Base-by-base conservation (phyloP, 1,140 invertebrate genomes). In the Pogonomyrmex californicus region DNA sequence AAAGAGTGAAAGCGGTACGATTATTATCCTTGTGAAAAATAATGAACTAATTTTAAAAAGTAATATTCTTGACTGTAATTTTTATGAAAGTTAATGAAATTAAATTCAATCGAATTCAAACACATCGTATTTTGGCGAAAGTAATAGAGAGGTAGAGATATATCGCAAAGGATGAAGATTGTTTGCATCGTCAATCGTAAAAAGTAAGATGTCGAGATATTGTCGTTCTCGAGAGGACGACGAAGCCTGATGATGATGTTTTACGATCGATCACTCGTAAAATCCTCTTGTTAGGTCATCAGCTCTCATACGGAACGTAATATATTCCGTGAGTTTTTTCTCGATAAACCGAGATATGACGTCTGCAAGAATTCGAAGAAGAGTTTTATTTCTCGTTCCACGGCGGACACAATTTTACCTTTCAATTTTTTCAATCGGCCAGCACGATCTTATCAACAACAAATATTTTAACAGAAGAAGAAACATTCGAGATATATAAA, bases 261-360 rank as follows among this genome's bases (percentile, higher is more conserved):
- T 89, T 71, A 87, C 54, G 86, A 89, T 87, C 79, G 73, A 70
- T 87, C 65, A 38, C 6, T 87, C 87, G 78, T 81, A 83, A 89
- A 87, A 44, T 38, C 10, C 4, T 41, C 9, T 70, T 56, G 65
- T 56, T n/a, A 70, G 30, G n/a, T 77, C 51, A 79, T 68, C 75
- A 44, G 49, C 51, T 81, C 38, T 62, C 17, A 41, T 41, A 66
- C 62, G 4, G 44, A 23, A 38, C 47, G 41, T 47, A 49, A 71
- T 58, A 71, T 33, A 70, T 82, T 41, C 41, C 9, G 23, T 36
- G 12, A 33, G 12, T 65, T 56, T 68, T 10, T 82, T 81, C 38
- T 71, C 12, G 17, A n/a, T 41, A 23, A 56, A 75, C 10, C 38
- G 30, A 47, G 33, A 68, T 70, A 70, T 70, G 33, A n/a, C 56